Percentiles rank a stretch among this genome's conserved stretches.
Evolutionary conservation across 2,113 vertebrate genomes (phyloP).

Genomic region (Suricata suricatta): DNA sequence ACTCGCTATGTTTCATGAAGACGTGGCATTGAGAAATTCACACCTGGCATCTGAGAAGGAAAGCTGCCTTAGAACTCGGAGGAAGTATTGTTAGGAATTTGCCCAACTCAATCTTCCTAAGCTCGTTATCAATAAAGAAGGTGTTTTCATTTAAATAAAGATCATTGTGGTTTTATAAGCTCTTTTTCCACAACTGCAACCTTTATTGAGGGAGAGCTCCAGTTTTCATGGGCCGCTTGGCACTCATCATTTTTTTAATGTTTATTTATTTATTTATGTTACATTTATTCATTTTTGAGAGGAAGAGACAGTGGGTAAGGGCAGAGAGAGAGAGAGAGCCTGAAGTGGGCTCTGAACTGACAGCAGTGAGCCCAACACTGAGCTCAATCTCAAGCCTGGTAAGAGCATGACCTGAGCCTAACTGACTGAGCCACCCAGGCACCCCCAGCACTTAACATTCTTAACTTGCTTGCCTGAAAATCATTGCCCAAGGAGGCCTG

Average conservation of each 20-base stretch:
- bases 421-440: no score
- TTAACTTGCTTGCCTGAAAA: neutral
- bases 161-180: neutral
- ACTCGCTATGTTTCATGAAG: slow-evolving; percentile 38
- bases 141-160: slow-evolving; percentile 35
- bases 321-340: no score
- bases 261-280: no score
- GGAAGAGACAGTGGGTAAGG: no score
- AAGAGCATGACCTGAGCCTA: no score
- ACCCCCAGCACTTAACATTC: neutral
- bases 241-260: neutral
- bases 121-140: slow-evolving; percentile 25
- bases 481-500: neutral
- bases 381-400: no score
- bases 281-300: no score
- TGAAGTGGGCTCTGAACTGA: no score
- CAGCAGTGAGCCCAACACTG: no score
- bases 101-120: neutral
- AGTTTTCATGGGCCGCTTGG: neutral
- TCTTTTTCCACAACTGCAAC: neutral
- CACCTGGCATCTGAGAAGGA: slow-evolving; percentile 45
- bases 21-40: neutral
- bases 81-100: slow-evolving; percentile 35
- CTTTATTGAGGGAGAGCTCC: neutral
- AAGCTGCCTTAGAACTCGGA: neutral